A percentile compares a stretch with the other conserved stretches of the same genome.
Conservation (phyloP, 2,797 vertebrate genomes). For the Peromyscus melanophrys region DNA sequence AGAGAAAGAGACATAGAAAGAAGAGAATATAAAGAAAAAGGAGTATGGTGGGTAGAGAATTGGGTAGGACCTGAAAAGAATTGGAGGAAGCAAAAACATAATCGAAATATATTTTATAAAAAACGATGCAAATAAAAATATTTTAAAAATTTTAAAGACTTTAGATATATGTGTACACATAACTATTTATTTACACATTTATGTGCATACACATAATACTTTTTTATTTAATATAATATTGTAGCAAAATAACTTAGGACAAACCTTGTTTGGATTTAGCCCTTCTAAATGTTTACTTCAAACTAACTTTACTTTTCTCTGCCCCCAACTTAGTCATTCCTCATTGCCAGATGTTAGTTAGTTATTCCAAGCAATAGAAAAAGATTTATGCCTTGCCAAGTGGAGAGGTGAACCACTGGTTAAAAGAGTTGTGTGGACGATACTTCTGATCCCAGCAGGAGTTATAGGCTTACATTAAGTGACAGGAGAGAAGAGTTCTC, state of each 20-base stretch:
- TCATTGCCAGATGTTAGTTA: constrained; percentile 84
- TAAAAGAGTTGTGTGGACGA: constrained; percentile 87
- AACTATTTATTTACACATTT: neutral
- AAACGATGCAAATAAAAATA: neutral
- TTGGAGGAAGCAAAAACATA: too few relatives aligned
- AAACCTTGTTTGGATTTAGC: constrained; percentile 21
- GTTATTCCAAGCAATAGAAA: constrained; percentile 86
- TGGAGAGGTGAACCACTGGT: constrained; percentile 87
- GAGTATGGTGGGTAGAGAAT: neutral
- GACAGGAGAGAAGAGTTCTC: constrained; percentile 74
- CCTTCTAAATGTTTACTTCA: constrained; percentile 69
- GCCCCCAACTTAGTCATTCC: neutral
- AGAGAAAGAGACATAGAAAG: neutral
- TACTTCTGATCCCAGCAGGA: constrained; percentile 90
- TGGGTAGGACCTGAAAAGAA: neutral
- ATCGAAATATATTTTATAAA: neutral
- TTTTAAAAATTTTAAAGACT: neutral
- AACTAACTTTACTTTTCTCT: constrained; percentile 39
- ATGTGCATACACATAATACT: neutral
- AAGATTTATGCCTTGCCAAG: constrained; percentile 90
- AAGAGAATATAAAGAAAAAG: neutral
- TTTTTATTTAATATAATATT: constrained; percentile 49
- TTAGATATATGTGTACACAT: neutral
- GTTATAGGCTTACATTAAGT: constrained; percentile 79
- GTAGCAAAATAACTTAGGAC: constrained; percentile 17